These are phyloP conservation scores for Panzeria rudis DNA, from an alignment of 2,888 invertebrate genomes.

Conservation along the genomic window DNA sequence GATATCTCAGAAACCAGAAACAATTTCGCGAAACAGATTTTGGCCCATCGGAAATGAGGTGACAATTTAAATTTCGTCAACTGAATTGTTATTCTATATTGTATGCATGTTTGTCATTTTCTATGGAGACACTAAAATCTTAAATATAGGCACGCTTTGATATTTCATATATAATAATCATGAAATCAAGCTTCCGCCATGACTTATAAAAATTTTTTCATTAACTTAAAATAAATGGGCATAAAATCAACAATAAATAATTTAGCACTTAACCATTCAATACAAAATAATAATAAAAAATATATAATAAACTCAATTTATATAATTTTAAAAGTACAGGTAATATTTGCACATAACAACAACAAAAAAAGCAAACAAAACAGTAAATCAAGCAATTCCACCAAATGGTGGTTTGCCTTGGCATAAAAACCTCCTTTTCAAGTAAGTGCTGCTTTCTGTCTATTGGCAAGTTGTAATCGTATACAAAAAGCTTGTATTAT, in stretches of 20 bases:
- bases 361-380: constrained; percentile 2
- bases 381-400: constrained; percentile 40
- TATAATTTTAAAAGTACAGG: constrained; percentile 24
- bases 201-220: background rate
- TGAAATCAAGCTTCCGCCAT: background rate
- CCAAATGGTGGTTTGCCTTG: constrained; percentile 74
- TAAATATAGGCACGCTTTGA: no score
- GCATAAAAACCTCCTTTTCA: constrained; percentile 73
- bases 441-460: constrained; percentile 24
- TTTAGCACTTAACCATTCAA: background rate
- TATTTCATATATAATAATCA: background rate
- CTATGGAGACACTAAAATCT: background rate
- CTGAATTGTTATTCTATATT: no score
- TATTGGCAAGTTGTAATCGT: constrained; percentile 32
- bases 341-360: constrained; percentile 32
- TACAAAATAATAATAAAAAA: background rate
- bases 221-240: background rate
- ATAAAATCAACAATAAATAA: background rate
- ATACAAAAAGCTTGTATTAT: constrained; percentile 37
- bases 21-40: no score
- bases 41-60: no score
- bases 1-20: no score
- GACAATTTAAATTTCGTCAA: no score
- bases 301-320: background rate
- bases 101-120: no score